Conservation (phyloP, 2,888 invertebrate species). For the Hetaerina titia region DNA sequence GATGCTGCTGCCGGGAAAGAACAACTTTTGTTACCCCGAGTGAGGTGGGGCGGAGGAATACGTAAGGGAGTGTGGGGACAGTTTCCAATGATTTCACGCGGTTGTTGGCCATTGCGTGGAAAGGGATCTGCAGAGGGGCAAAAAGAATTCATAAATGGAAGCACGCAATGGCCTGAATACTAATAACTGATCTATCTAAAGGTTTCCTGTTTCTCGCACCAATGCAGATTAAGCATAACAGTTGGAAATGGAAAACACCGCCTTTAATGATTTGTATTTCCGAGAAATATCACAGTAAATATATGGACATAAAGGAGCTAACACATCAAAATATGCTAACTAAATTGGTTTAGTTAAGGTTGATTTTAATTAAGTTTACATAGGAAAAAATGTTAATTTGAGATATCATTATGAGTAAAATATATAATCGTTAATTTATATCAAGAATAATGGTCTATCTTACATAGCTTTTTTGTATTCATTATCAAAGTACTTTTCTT, state of each 20-base stretch:
- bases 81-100: constrained; percentile 6
- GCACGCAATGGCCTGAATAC: background rate
- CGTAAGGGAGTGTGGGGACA: background rate
- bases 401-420: too few species aligned
- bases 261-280: too few species aligned
- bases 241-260: background rate
- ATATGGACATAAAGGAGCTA: too few species aligned
- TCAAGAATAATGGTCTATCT: too few species aligned
- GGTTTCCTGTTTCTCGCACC: background rate
- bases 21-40: background rate
- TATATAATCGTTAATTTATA: too few species aligned
- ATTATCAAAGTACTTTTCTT: too few species aligned
- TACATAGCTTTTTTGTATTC: too few species aligned
- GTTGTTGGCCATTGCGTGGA: background rate
- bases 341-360: too few species aligned
- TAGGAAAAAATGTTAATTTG: too few species aligned
- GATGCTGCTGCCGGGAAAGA: constrained; percentile 22
- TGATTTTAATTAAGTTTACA: too few species aligned
- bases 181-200: background rate
- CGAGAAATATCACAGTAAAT: too few species aligned
- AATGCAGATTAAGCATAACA: background rate
- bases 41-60: background rate
- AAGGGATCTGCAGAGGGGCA: background rate
- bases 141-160: constrained; percentile 9
- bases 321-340: too few species aligned